Evolutionary conservation across 2,888 invertebrate species (phyloP).

Genomic region (Leptopilina syphax): DNA sequence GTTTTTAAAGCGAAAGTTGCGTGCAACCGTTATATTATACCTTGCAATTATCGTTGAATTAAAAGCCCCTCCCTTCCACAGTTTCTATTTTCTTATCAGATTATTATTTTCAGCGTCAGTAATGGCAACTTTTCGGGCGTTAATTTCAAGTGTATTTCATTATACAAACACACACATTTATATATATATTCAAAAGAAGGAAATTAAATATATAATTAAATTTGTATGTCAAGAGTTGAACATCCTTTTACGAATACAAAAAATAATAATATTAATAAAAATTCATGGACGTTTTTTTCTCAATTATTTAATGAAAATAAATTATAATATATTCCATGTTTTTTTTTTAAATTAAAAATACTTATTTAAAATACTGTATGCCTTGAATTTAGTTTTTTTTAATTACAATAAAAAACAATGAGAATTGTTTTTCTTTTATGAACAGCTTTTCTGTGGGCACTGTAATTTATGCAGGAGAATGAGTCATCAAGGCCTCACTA

Average conservation of each 20-base stretch:
- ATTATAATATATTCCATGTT: background rate
- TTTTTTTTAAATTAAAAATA: background rate
- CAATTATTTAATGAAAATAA: background rate
- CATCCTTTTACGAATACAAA: too few species aligned
- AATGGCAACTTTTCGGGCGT: background rate
- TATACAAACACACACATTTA: too few species aligned
- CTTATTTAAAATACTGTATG: slow-evolving; percentile 7
- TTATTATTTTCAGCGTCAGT: slow-evolving; percentile 7
- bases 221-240: too few species aligned
- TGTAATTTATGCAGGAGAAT: slow-evolving; percentile 23
- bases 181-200: too few species aligned
- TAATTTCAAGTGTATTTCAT: too few species aligned
- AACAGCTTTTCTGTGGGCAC: slow-evolving; percentile 26
- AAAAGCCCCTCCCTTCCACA: slow-evolving; percentile 11
- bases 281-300: too few species aligned
- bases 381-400: slow-evolving; percentile 21
- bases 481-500: slow-evolving; percentile 31
- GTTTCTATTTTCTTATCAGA: slow-evolving; percentile 18
- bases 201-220: too few species aligned
- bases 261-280: too few species aligned
- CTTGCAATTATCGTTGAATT: slow-evolving; percentile 24
- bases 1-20: slow-evolving; percentile 21
- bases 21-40: slow-evolving; percentile 10
- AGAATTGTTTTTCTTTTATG: slow-evolving; percentile 25
- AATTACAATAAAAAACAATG: slow-evolving; percentile 29